Evolutionary conservation across 2,113 vertebrate species (phyloP).

Genomic region (Glareola pratincola): DNA sequence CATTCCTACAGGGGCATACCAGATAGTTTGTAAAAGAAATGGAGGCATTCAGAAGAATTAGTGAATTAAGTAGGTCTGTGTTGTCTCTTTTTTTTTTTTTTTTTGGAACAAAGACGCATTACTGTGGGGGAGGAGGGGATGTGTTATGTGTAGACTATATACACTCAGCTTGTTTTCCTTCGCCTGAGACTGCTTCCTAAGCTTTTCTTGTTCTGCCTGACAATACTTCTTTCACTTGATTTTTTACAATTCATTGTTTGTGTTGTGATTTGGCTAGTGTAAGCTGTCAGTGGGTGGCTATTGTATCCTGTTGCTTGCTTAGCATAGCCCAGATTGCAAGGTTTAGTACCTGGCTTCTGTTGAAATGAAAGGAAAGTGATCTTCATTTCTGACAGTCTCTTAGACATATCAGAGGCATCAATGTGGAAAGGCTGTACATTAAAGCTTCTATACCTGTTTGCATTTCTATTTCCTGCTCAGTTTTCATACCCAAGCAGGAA

Average conservation of each 20-base stretch:
- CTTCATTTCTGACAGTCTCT: not conserved
- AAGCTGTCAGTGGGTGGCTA: not conserved
- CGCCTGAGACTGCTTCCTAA: constrained; percentile 15
- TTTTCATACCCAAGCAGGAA: not conserved
- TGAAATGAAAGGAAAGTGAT: not conserved
- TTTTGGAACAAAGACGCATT: constrained; percentile 24
- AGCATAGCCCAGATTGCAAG: not conserved
- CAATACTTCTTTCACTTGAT: constrained; percentile 36
- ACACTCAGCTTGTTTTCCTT: constrained; percentile 39
- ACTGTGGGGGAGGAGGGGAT: not conserved
- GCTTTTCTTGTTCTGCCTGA: constrained; percentile 49
- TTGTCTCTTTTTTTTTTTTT: not conserved
- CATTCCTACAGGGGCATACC: not conserved
- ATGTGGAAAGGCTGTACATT: not conserved
- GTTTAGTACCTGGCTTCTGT: not conserved
- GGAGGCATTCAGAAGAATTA: constrained; percentile 26
- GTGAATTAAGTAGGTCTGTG: constrained; percentile 38
- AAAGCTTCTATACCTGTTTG: not conserved
- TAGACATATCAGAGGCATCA: not conserved
- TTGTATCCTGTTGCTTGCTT: constrained; percentile 5
- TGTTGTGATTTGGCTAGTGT: constrained; percentile 5
- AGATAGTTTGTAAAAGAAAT: constrained; percentile 38
- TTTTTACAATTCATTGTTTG: constrained; percentile 18
- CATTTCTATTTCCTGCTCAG: not conserved
- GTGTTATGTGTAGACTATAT: not conserved